Percentiles rank a stretch among this genome's conserved stretches.
phyloP scores from a whole-genome alignment of 2,888 invertebrate species.

The Plemyria rubiginata region DNA sequence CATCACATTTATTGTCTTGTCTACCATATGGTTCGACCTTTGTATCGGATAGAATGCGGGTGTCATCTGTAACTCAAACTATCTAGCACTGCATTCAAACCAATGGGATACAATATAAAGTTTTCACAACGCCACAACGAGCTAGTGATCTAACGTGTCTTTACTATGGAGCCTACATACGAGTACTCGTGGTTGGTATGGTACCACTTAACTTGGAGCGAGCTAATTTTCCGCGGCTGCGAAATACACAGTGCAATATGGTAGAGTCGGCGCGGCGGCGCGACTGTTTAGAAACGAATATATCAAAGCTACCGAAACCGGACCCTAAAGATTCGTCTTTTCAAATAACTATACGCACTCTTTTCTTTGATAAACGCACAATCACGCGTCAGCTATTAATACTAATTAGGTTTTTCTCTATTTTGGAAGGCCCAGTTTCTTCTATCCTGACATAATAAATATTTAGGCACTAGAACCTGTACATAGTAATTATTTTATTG shows the following conservation, averaged over 20 bases:
- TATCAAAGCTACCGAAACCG: background rate
- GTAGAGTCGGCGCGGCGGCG: background rate
- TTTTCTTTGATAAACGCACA: background rate
- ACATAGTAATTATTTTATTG: too few relatives aligned
- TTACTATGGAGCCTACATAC: conserved; percentile 20
- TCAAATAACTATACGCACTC: background rate
- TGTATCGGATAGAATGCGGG: background rate
- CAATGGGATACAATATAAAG: conserved; percentile 12
- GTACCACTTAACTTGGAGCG: conserved; percentile 28
- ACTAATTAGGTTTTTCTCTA: too few relatives aligned
- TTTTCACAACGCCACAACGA: conserved; percentile 8
- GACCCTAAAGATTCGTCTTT: background rate
- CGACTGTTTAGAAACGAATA: background rate
- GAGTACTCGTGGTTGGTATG: conserved; percentile 5
- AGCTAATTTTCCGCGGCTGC: conserved; percentile 35
- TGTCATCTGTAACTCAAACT: background rate
- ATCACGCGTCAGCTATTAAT: background rate
- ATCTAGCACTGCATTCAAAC: background rate
- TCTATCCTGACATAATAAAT: too few relatives aligned
- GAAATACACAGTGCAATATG: conserved; percentile 23
- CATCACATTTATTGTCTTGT: conserved; percentile 1
- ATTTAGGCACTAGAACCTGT: too few relatives aligned
- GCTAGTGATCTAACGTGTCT: conserved; percentile 25
- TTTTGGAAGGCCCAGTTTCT: too few relatives aligned
- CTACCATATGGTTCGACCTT: conserved; percentile 1